Base-by-base conservation (phyloP, 2,113 vertebrate species). In the Plestiodon gilberti region DNA sequence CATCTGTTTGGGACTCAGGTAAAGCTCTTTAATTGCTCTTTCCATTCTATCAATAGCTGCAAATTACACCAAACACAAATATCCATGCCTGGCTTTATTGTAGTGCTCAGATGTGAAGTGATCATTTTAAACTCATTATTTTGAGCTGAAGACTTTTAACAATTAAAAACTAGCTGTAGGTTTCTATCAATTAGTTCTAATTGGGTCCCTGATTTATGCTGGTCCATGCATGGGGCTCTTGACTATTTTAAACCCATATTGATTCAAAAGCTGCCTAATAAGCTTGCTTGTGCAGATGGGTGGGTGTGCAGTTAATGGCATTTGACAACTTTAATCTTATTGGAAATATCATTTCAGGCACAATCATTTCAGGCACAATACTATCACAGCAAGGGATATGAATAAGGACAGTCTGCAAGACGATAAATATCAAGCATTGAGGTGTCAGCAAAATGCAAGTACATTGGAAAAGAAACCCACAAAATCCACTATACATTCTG, bases 101-200 rank as follows among this genome's bases (percentile, higher is more conserved):
- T 22, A 65, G 28, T 64, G 20, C 11, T 76, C 40, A 62, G 28
- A 73, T 61, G 28, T 22, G 70, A 74, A 35, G 70, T 61, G 17
- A 40, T 57, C 71, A n/a, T 83, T 74, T 83, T 74, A n/a, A 61
- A 59, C 55, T 62, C 20, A n/a, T 57, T 83, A 43, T 83, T 74
- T 83, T 74, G 33, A 40, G 59, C 55, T 40, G 11, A n/a, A 17
- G 43, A 20, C 43, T 69, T 33, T 73, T 74, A 33, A 38, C 57
- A 74, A 73, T 61, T 59, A 83, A 73, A 73, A 38, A 59, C 52
- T 73, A 67, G 70, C 9, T 83, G 69, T 13, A 61, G 52, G 67
- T 73, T 73, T 59, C 55, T 83, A 20, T 59, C 55, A 38, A 40
- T 38, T 40, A 71, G 30, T 28, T 40, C 67, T 73, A 74, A 83